Base-by-base conservation (phyloP, 2,888 invertebrate genomes). In the Lasioglossum figueresi region DNA sequence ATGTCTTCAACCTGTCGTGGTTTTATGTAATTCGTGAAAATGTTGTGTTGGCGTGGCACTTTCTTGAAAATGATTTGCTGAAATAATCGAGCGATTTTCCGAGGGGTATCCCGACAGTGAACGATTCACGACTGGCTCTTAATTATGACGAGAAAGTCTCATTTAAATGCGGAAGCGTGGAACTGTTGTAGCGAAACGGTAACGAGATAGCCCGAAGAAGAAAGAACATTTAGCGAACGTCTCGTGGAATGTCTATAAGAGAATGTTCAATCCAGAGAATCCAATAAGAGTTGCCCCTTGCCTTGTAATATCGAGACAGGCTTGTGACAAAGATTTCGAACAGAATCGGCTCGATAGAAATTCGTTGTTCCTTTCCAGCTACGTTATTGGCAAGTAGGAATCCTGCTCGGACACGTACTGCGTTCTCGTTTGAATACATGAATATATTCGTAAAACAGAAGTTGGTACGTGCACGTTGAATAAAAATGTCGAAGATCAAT, bases 181-280 rank as follows among this genome's bases (percentile, higher is more conserved):
- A n/a, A 48, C 59, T 74, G 76, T 76, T 80, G 80, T 66, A 85
- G 80, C 84, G 85, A 85, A 77, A 84, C 84, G 63, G 80, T 80
- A 77, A 71, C 80, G 63, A 80, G 83, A 83, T 59, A 68, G 76
- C 48, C 31, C 63, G 59, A 34, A 80, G 79, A 63, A 52, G 68
- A 70, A 63, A 76, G 56, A 83, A 72, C 72, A 31, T 70, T 72
- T 23, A 76, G 76, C 52, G 23, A 12, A 40, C 68, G 68, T 23
- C 37, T 68, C 19, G 12, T 23, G 66, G 34, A 23, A 19, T 66
- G 34, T 31, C 5, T 31, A 16, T 31, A 27, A 16, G 31, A 63
- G 16, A 12, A 27, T n/a, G 5, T 31, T 63, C 59, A 6, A 63
- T 5, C 2, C 59, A 16, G 27, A 31, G 16, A 16, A 31, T 16